phyloP scores from a whole-genome alignment of 2,113 vertebrate genomes.

The Megaceryle torquata region DNA sequence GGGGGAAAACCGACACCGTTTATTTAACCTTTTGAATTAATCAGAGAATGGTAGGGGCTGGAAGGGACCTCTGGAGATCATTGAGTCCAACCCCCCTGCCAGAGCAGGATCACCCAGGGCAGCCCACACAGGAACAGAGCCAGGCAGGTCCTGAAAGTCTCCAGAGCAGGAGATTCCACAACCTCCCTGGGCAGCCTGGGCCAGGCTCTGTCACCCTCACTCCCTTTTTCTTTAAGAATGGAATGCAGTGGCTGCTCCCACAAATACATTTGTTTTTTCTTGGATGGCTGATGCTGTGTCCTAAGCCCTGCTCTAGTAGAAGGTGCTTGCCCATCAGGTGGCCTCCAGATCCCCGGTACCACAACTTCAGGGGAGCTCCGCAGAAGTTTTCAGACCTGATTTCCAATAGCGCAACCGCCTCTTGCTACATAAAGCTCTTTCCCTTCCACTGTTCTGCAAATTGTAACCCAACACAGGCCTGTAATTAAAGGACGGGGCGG shows the following conservation, averaged over 20 bases:
- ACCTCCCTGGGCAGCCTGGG: no score
- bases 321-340: background rate
- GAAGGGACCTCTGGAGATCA: no score
- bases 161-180: no score
- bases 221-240: background rate
- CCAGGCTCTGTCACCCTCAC: no score
- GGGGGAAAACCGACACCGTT: background rate
- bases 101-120: no score
- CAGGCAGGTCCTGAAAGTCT: no score
- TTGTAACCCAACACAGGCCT: constrained; percentile 14
- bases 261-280: rapidly evolving
- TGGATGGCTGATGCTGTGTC: background rate
- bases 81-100: no score
- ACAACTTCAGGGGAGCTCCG: background rate
- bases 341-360: background rate
- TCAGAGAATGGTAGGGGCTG: no score
- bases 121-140: no score
- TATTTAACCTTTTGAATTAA: background rate
- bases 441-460: background rate
- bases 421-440: background rate
- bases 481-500: constrained; percentile 37
- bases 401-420: background rate
- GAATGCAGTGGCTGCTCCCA: background rate
- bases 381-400: background rate
- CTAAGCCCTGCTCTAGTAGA: background rate